A percentile compares a stretch with the other conserved stretches of the same genome.
Conservation (phyloP, 2,888 invertebrate species). For the Nymphalis urticae region DNA sequence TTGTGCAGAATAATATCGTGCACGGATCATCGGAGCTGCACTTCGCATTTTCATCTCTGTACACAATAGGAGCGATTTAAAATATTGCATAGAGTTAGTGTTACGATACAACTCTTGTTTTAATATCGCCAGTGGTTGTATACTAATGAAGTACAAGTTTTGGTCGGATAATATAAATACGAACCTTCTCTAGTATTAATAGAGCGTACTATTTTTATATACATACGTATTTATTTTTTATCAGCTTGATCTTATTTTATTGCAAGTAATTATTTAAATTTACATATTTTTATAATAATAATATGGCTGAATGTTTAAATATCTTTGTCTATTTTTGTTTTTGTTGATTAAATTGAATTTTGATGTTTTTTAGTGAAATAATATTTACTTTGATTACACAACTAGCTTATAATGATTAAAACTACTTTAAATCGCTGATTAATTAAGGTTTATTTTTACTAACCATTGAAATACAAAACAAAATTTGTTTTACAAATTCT, state of each 20-base stretch:
- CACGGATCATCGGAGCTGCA: constrained; percentile 66
- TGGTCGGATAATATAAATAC: constrained; percentile 12
- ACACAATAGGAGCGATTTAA: constrained; percentile 64
- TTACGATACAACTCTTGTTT: constrained; percentile 40
- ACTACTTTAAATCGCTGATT: too few relatives aligned
- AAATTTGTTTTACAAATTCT: too few relatives aligned
- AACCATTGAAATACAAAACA: too few relatives aligned
- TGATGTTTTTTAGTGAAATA: too few relatives aligned
- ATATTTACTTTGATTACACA: too few relatives aligned
- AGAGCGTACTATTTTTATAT: neutral
- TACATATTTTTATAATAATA: too few relatives aligned
- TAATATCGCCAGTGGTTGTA: constrained; percentile 28
- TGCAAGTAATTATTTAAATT: neutral
- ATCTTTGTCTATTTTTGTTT: too few relatives aligned
- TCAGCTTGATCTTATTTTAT: neutral
- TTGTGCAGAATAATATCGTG: constrained; percentile 65
- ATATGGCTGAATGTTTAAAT: too few relatives aligned
- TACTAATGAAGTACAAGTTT: constrained; percentile 24
- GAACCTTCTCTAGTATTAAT: neutral
- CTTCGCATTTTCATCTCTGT: constrained; percentile 63
- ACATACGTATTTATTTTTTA: neutral
- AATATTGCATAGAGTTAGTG: constrained; percentile 55
- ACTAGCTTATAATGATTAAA: too few relatives aligned
- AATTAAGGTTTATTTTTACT: too few relatives aligned
- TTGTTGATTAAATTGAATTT: too few relatives aligned